Evolutionary conservation across 2,888 invertebrate species (phyloP).

Genomic region (Zygothrica quintamaculata): DNA sequence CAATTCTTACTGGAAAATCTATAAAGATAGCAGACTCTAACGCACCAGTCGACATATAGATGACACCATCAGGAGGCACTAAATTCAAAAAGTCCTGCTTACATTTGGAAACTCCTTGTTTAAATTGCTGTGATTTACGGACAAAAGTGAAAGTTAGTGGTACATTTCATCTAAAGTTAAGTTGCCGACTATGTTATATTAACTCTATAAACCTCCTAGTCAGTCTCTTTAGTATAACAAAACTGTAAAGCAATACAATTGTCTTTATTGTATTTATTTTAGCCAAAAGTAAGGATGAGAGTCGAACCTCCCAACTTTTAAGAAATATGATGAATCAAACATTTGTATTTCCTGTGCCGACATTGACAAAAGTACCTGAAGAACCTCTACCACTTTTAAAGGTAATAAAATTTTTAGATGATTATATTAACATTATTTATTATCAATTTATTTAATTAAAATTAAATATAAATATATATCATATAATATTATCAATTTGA

Average conservation of each 20-base stretch:
- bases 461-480: no score
- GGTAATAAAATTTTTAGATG: constrained; percentile 75
- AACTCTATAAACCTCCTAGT: no score
- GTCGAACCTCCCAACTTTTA: constrained; percentile 90
- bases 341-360: constrained; percentile 88
- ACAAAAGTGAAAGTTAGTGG: no score
- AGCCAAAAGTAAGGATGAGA: constrained; percentile 85
- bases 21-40: constrained; percentile 4
- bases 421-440: no score
- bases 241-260: no score
- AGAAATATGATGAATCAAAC: constrained; percentile 91
- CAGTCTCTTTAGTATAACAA: no score
- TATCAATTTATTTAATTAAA: no score
- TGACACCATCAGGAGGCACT: constrained; percentile 5
- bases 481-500: no score
- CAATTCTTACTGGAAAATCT: not conserved
- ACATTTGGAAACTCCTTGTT: not conserved
- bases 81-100: constrained; percentile 6
- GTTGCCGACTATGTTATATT: no score
- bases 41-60: constrained; percentile 11
- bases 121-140: no score
- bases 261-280: constrained; percentile 11
- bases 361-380: constrained; percentile 78
- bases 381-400: constrained; percentile 84
- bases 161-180: no score